Base-by-base conservation (phyloP, 2,888 invertebrate genomes). In the Athrips mouffetella region DNA sequence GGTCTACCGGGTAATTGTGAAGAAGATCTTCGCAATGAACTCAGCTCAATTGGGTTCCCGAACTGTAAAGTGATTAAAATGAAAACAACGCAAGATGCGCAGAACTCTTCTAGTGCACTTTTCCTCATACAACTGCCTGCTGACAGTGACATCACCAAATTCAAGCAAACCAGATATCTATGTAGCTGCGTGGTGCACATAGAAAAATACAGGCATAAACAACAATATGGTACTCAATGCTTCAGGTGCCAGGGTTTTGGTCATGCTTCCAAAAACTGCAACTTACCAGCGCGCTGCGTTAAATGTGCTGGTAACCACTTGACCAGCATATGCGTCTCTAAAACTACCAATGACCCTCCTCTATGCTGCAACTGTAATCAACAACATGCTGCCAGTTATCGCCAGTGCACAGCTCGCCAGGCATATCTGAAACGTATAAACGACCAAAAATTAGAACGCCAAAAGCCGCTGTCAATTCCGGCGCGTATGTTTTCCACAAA, bases 211-310 rank as follows among this genome's bases (percentile, higher is more conserved):
- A 3, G 21, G 11, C 5, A 5, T 3, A 40, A 40, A 5, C 20
- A 40, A 7, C 2, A 4, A 5, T 23, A 20, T 6, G 40, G 21
- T 10, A n/a, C n/a, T n/a, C n/a, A n/a, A n/a, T n/a, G n/a, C n/a
- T n/a, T n/a, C n/a, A n/a, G n/a, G n/a, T n/a, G 21, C 40, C 40
- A 40, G 11, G 11, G 40, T 2, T 40, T 40, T 11, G 40, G 40
- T 3, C 40, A 40, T 20, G 5, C 40, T n/a, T 40, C 40, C 3
- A 21, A 20, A 40, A 40, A 40, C 15, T 40, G 40, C 23, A 40
- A 40, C n/a, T 23, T 40, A 23, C 40, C 20, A 11, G n/a, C 40
- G n/a, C 40, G 40, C 3, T 40, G 40, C 21, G 20, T 40, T 20
- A 40, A 40, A 40, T 40, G 23, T 11, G 21, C 40, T 7, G 40